These are phyloP conservation scores for Gymnothorax javanicus DNA, from an alignment of 2,797 vertebrate genomes.

Conservation along the genomic window DNA sequence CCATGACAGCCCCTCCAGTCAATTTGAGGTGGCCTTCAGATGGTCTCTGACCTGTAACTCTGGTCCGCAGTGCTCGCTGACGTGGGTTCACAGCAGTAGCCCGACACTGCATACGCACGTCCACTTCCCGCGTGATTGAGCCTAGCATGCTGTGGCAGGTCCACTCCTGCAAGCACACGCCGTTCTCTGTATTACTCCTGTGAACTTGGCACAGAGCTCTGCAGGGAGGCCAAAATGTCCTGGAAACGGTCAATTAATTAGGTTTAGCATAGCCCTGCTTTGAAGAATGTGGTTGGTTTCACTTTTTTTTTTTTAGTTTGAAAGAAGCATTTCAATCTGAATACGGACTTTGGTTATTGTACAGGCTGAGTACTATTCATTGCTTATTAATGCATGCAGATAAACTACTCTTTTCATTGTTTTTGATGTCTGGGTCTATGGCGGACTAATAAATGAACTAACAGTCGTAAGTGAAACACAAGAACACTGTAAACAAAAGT, in stretches of 20 bases:
- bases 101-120: background rate
- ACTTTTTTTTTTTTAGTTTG: background rate
- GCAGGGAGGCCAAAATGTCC: background rate
- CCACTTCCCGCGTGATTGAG: background rate
- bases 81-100: background rate
- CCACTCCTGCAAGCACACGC: background rate
- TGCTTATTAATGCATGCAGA: background rate
- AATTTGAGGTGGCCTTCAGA: conserved; percentile 46
- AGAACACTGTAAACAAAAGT: background rate
- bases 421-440: background rate
- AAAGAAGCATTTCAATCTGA: background rate
- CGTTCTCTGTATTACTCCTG: background rate
- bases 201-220: background rate
- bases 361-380: background rate
- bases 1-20: conserved; percentile 41
- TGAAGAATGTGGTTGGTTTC: background rate
- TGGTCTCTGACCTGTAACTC: conserved; percentile 36
- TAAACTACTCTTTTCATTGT: background rate
- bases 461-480: background rate
- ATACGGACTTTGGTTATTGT: background rate
- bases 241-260: background rate
- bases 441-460: background rate
- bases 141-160: background rate
- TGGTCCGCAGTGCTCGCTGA: background rate
- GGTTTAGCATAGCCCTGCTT: background rate